These are phyloP conservation scores for Nymphalis urticae DNA, from an alignment of 2,888 invertebrate genomes.

Conservation along the genomic window DNA sequence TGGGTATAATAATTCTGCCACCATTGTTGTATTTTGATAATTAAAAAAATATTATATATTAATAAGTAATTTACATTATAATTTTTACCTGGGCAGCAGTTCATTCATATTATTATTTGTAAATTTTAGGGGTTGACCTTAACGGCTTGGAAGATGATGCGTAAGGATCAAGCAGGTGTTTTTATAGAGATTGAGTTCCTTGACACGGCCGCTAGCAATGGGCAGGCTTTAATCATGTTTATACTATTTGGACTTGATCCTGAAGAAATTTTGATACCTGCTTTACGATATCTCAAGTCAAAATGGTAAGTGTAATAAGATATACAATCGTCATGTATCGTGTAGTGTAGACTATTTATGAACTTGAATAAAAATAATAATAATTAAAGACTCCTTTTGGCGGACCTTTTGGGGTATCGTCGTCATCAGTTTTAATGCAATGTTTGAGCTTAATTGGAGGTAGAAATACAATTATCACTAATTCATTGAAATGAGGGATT, in stretches of 20 bases:
- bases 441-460: too few species aligned
- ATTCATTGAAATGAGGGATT: too few species aligned
- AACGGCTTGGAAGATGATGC: constrained; percentile 90
- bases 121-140: constrained; percentile 88
- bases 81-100: background rate
- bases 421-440: too few species aligned
- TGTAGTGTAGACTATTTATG: background rate
- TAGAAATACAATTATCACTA: too few species aligned
- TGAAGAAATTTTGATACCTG: constrained; percentile 85
- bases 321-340: background rate
- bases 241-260: constrained; percentile 94
- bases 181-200: constrained; percentile 96
- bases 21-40: too few species aligned
- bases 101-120: background rate
- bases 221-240: constrained; percentile 92
- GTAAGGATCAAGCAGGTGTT: constrained; percentile 92
- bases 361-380: background rate
- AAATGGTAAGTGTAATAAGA: constrained; percentile 71
- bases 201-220: constrained; percentile 93
- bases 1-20: too few species aligned
- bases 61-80: too few species aligned
- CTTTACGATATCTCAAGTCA: constrained; percentile 83
- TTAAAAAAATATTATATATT: too few species aligned
- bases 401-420: too few species aligned
- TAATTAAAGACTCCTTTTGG: background rate